Evolutionary conservation across 2,113 vertebrate genomes (phyloP), one percentile per base, ranked within the genome.

Genomic region (Misgurnus anguillicaudatus): DNA sequence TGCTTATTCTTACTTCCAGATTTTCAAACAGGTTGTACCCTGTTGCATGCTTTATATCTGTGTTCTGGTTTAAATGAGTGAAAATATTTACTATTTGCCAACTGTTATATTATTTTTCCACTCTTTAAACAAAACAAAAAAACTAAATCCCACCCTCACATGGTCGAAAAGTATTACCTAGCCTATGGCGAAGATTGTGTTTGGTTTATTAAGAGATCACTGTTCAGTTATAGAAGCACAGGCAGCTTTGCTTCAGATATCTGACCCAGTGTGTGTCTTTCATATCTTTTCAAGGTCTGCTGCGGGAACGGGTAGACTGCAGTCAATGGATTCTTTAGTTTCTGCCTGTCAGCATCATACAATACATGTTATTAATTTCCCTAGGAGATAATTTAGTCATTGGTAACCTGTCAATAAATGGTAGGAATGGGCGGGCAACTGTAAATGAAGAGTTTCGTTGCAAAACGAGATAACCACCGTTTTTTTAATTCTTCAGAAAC

Each of bases 331-430:
- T 85, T 86, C 85, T 83, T 89, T 89, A 86, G 86, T 83, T 88
- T 89, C 87, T 86, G 88, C 86, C 88, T n/a, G 85, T 89, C 90
- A 90, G 87, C 87, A 88, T 57, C 71, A 76, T 83, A 71, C 48
- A 71, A 71, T 38, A 71, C 48, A 71, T 13, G 16, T 51, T 21
- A 51, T 68, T n/a, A 38, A 70, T 55, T 9, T 31, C 53, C 53
- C 53, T 6, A 19, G n/a, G 53, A 19, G 53, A 41, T 21, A 72
- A 57, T 68, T 51, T 68, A 68, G 21, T 24, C 19, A 68, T 42
- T 89, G 84, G 80, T 85, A 85, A 85, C 87, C 61, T 58, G 39
- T 53, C 76, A 83, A 72, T 82, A 68, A 38, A 39, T 51, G 14
- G 24, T 51, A 51, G 48, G 48, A 14, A 4, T 14, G 48, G 4